Base-by-base conservation (phyloP, 2,113 vertebrate genomes). In the Psittacus erithacus region DNA sequence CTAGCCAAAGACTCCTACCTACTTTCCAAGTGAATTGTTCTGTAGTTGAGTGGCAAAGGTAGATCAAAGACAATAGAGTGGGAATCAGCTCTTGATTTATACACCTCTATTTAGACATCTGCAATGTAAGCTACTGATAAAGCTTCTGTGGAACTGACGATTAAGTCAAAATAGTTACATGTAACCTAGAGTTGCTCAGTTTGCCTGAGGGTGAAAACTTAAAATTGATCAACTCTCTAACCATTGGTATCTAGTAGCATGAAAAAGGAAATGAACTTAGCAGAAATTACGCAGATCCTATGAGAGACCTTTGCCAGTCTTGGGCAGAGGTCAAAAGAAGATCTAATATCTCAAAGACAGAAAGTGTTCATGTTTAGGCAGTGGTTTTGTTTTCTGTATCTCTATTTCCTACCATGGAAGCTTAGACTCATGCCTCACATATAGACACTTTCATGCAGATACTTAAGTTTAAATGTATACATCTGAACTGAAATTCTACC, bases 161-260 rank as follows among this genome's bases (percentile, higher is more conserved):
- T 23, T 24, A 5, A 23, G 27, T 28, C 0, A 0, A 68, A 55
- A 63, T 10, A 57, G 11, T 22, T 18, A 6, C 9, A 47, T 13
- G 20, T 33, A 43, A 47, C 6, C 31, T 38, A 41, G 16, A 69
- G 13, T 17, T 69, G 12, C 4, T 31, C 35, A 39, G 12, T 69
- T 62, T 47, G 62, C 16, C 5, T 74, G 29, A 27, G 7, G 3
- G 2, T 28, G 22, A 55, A 62, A 8, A 13, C 5, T 55, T 67
- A 24, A 55, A 76, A 53, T 4, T 38, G 33, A 24, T 77, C 24
- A 24, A 5, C 12, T 77, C 13, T 50, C 12, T 49, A 78, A 29
- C n/a, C 23, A 10, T 46, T 28, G 7, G 2, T 25, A 31, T 39
- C 14, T 23, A 33, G 27, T 46, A 70, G 29, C n/a, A 46, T 70